phyloP scores from a whole-genome alignment of 1,140 invertebrate species.

The Radopholus similis region DNA sequence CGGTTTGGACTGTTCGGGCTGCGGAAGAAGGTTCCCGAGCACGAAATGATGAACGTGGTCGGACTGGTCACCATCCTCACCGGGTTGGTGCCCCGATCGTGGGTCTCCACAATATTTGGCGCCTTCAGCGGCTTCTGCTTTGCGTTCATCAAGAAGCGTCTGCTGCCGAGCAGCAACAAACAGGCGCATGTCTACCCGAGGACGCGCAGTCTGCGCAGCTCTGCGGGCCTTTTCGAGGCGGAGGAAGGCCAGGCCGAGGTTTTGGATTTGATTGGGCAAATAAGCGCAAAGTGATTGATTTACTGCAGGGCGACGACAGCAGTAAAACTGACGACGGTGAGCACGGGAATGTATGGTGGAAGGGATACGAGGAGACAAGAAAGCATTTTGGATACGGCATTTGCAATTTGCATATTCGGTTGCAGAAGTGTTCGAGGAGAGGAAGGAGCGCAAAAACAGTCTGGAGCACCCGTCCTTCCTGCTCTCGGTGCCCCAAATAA shows the following conservation, averaged over 20 bases:
- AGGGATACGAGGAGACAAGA: not conserved
- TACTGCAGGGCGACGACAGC: too few relatives aligned
- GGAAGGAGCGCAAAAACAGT: too few relatives aligned
- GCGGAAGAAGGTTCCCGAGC: conserved; percentile 11
- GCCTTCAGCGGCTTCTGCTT: conserved; percentile 18
- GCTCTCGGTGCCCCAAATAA: not conserved
- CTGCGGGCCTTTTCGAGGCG: not conserved
- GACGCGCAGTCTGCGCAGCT: not conserved
- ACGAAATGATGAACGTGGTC: conserved; percentile 19
- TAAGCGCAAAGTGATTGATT: not conserved
- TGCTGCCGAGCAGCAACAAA: not conserved
- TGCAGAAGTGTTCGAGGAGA: too few relatives aligned
- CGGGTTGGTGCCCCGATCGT: conserved; percentile 9
- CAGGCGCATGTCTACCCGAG: conserved; percentile 7
- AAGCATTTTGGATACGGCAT: not conserved
- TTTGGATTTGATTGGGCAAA: too few relatives aligned
- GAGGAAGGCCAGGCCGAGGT: not conserved
- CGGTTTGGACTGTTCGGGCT: conserved; percentile 38
- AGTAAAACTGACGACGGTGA: too few relatives aligned
- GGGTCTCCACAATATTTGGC: not conserved
- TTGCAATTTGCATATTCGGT: too few relatives aligned
- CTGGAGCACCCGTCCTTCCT: too few relatives aligned
- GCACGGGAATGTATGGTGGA: not conserved
- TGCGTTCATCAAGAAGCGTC: conserved; percentile 21
- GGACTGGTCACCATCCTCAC: conserved; percentile 27